A percentile compares a stretch with the other conserved stretches of the same genome.
Conservation (phyloP, 2,888 invertebrate species). For the Andrena fulva region DNA sequence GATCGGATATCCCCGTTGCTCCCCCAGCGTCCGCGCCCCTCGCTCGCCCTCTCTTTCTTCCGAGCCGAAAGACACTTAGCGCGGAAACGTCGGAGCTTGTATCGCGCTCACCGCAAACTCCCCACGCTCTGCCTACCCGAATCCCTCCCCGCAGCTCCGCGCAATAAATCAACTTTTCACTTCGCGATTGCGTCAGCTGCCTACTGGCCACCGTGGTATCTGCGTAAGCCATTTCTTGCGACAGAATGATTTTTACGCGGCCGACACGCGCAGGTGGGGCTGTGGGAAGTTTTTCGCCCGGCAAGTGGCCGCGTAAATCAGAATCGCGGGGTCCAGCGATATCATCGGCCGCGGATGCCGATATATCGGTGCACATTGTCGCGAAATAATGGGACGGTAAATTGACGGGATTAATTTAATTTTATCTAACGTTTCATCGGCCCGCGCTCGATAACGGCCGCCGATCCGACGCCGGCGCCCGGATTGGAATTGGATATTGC, state of each 20-base stretch:
- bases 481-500: slow-evolving; percentile 37
- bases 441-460: slow-evolving; percentile 19
- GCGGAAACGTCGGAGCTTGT: slow-evolving; percentile 54
- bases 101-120: slow-evolving; percentile 34
- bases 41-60: slow-evolving; percentile 3
- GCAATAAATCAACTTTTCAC: slow-evolving; percentile 66
- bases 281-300: neutral
- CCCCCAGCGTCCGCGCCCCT: neutral
- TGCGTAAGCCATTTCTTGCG: slow-evolving; percentile 53
- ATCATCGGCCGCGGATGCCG: slow-evolving; percentile 10
- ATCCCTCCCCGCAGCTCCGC: neutral
- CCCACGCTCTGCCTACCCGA: neutral
- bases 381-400: slow-evolving; percentile 48
- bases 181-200: slow-evolving; percentile 65
- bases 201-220: slow-evolving; percentile 11
- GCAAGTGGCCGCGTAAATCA: slow-evolving; percentile 33
- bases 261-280: neutral
- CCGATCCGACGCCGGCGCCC: neutral
- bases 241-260: slow-evolving; percentile 37
- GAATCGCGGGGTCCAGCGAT: slow-evolving; percentile 13
- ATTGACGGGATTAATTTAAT: slow-evolving; percentile 58
- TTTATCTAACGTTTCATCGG: slow-evolving; percentile 51
- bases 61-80: slow-evolving; percentile 38
- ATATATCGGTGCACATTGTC: slow-evolving; percentile 30
- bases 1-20: slow-evolving; percentile 64